Conservation (phyloP, 2,113 vertebrate species). For the Dunckerocampus dactyliophorus region DNA sequence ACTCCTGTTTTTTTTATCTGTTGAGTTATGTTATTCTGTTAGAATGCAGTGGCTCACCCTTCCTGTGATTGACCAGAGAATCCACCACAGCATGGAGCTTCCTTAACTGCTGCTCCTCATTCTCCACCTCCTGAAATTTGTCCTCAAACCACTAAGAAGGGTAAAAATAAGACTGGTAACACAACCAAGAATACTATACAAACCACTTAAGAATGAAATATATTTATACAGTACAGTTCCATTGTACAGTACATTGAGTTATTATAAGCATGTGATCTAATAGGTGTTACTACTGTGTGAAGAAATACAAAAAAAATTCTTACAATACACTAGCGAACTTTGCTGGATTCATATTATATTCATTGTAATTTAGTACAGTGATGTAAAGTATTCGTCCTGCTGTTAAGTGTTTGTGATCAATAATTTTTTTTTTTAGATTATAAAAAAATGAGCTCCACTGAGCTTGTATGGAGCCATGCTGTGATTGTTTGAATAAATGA, state of each 20-base stretch:
- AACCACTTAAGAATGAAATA: not conserved
- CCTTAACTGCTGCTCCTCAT: conserved; percentile 89
- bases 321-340: too few relatives aligned
- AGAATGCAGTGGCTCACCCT: conserved; percentile 74
- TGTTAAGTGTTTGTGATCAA: not conserved
- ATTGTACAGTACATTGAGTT: too few relatives aligned
- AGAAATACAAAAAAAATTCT: not conserved
- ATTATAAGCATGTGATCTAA: not conserved
- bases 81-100: conserved; percentile 88
- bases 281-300: not conserved
- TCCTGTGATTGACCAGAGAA: conserved; percentile 88
- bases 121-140: conserved; percentile 93
- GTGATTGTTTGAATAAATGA: not conserved
- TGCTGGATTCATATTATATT: too few relatives aligned
- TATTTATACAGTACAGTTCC: not conserved
- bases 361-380: too few relatives aligned
- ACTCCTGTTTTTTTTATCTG: not conserved
- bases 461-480: not conserved
- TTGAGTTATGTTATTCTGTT: not conserved
- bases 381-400: not conserved
- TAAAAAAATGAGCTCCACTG: too few relatives aligned
- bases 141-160: conserved; percentile 93
- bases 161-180: not conserved
- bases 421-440: too few relatives aligned
- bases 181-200: not conserved